Evolutionary conservation across 2,888 invertebrate genomes (phyloP), one percentile per base, ranked within the genome.

Genomic region (Caenorhabditis virilis): DNA sequence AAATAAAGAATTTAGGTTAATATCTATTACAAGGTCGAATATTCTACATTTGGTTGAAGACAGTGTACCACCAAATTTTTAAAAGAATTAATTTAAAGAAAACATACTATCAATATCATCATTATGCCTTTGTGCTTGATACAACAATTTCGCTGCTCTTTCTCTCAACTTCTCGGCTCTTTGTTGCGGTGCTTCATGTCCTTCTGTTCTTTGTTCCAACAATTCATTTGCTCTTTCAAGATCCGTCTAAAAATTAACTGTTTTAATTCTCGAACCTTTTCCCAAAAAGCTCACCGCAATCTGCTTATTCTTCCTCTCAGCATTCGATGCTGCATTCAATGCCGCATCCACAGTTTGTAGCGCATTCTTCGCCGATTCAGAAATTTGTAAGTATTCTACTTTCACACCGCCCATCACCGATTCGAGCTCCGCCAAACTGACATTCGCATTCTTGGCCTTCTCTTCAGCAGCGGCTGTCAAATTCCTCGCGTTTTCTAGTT

Each of bases 401-500:
- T 72, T 67, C 25, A 72, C 88, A 0, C 87, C 85, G 53, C 89
- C 89, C 60, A 95, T 84, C 6, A 87, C 85, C 42, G 89, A 89
- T 0, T 72, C 77, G 39, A 95, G 91, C 73, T 90, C 89, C n/a
- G 87, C 86, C 43, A 90, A 88, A 0, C 93, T 92, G 71, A 89
- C 88, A 72, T 90, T 89, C 0, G 93, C 91, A 77, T 20, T 35
- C 42, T 64, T 53, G 11, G 72, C 62, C 20, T 58, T 57, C 39
- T 64, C 54, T 36, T 73, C 75, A 1, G 69, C 60, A 7, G 56
- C 26, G 6, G 33, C 54, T 7, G 73, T 74, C 33, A 64, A 65
- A 16, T 63, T 51, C 2, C 41, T 49, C 0, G 68, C 69, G 35
- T 56, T 52, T n/a, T 68, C 72, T 25, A 76, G 55, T 41, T 70